Evolutionary conservation across 2,888 invertebrate genomes (phyloP).

Genomic region (Melanostoma scalare): DNA sequence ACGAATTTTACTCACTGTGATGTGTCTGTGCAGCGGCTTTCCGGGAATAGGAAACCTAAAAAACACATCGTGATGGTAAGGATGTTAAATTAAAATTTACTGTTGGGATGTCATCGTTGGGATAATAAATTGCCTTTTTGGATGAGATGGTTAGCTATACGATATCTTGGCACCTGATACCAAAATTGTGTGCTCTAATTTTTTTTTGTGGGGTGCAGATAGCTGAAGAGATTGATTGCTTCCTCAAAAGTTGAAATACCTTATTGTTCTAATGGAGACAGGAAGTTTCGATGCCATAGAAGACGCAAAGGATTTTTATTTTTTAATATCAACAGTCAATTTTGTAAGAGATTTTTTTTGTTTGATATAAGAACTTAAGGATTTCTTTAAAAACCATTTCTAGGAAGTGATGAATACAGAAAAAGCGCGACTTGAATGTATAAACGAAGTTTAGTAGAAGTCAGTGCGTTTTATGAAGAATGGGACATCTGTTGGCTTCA

Average conservation of each 20-base stretch:
- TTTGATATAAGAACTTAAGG: neutral
- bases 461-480: too few relatives aligned
- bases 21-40: slow-evolving; percentile 1
- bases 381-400: too few relatives aligned
- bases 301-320: neutral
- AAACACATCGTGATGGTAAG: slow-evolving; percentile 30
- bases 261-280: neutral
- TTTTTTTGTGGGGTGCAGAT: slow-evolving; percentile 21
- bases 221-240: slow-evolving; percentile 33
- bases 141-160: slow-evolving; percentile 44
- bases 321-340: neutral
- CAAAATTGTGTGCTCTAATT: slow-evolving; percentile 5
- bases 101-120: slow-evolving; percentile 54
- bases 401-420: too few relatives aligned
- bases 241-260: slow-evolving; percentile 26
- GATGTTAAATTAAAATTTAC: slow-evolving; percentile 60
- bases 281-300: neutral
- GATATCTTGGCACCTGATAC: slow-evolving; percentile 52
- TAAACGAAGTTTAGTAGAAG: too few relatives aligned
- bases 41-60: neutral
- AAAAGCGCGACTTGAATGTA: too few relatives aligned
- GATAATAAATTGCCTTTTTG: slow-evolving; percentile 56
- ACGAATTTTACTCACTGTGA: neutral
- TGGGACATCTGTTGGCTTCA: too few relatives aligned
- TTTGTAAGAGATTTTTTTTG: slow-evolving; percentile 19